These are phyloP conservation scores for Conchocele bisecta DNA, from an alignment of 2,888 invertebrate genomes.

Conservation along the genomic window DNA sequence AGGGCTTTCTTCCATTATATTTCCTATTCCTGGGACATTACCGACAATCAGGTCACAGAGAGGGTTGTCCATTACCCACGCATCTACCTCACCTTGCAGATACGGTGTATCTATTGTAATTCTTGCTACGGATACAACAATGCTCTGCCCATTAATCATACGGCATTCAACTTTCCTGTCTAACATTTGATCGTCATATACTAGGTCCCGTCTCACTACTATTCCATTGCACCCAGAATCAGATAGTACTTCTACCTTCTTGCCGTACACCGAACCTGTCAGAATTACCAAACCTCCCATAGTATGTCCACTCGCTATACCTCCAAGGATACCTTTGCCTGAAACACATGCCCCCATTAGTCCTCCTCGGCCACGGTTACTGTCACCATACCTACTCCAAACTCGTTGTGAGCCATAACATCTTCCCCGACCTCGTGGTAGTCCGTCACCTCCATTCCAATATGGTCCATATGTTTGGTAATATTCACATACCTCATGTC, in stretches of 20 bases:
- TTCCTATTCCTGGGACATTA: slow-evolving; percentile 21
- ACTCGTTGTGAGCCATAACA: neutral
- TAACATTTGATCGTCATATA: slow-evolving; percentile 16
- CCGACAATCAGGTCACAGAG: slow-evolving; percentile 40
- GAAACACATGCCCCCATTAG: neutral
- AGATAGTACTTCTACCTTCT: slow-evolving; percentile 4
- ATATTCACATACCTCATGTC: no score
- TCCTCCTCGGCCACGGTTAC: neutral
- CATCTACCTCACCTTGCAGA: slow-evolving; percentile 26
- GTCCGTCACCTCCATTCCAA: no score
- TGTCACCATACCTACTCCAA: neutral
- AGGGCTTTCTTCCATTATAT: slow-evolving; percentile 6
- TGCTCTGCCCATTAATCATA: slow-evolving; percentile 39
- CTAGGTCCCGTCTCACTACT: slow-evolving; percentile 23
- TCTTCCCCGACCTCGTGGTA: no score
- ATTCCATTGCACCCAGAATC: slow-evolving; percentile 36
- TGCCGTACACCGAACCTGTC: slow-evolving; percentile 12
- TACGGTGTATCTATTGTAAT: slow-evolving; percentile 38
- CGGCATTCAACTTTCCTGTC: slow-evolving; percentile 23
- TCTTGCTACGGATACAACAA: slow-evolving; percentile 17
- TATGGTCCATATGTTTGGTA: no score
- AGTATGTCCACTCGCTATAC: neutral
- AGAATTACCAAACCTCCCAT: slow-evolving; percentile 5
- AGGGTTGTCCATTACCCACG: slow-evolving; percentile 25
- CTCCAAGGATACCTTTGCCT: no score